These are phyloP conservation scores for Mionectes olivaceus DNA, from an alignment of 2,797 vertebrate species.

Conservation along the genomic window DNA sequence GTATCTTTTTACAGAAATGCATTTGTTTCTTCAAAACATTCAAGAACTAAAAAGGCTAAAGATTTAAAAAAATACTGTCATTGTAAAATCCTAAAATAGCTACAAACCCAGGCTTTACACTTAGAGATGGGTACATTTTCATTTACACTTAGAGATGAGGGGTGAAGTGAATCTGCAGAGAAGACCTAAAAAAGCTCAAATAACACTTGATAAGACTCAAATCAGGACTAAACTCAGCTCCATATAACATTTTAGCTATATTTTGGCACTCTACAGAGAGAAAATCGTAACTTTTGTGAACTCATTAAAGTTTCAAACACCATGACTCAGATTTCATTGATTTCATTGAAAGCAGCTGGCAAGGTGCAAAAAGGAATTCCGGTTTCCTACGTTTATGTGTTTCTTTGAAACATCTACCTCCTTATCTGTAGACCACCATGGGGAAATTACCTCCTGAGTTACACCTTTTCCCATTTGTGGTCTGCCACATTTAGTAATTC, in stretches of 20 bases:
- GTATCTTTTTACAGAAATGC: neutral
- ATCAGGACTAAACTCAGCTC: neutral
- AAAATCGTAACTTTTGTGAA: neutral
- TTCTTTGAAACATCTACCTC: neutral
- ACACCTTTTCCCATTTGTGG: neutral
- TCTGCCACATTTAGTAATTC: neutral
- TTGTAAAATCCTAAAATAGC: neutral
- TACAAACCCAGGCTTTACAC: neutral
- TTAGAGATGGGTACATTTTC: neutral
- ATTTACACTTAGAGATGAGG: neutral
- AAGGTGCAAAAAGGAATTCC: neutral
- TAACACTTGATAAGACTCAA: neutral
- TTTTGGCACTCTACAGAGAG: neutral
- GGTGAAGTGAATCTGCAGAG: neutral
- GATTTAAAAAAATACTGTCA: neutral
- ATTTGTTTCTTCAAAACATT: neutral
- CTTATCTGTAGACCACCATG: neutral
- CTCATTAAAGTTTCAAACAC: conserved; percentile 9
- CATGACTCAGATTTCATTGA: neutral
- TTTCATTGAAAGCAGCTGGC: neutral
- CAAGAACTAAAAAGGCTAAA: neutral
- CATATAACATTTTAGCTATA: neutral
- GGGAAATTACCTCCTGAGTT: neutral
- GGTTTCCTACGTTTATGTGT: neutral
- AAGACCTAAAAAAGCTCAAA: neutral